A percentile compares a stretch with the other conserved stretches of the same genome.
phyloP scores from a whole-genome alignment of 2,797 vertebrate genomes.

The Numenius phaeopus region DNA sequence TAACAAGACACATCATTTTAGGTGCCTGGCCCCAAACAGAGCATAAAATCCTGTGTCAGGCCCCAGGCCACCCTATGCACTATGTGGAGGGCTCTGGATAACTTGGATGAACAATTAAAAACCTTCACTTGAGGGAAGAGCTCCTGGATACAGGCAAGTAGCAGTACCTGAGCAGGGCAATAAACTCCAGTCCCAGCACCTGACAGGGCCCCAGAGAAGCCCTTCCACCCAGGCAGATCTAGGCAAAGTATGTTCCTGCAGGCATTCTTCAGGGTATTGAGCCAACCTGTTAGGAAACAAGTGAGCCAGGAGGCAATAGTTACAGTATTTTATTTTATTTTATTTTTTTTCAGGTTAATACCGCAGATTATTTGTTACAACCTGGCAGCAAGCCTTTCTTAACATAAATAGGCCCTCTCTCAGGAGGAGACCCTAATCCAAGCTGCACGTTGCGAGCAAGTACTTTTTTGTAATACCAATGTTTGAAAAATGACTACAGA shows the following conservation, averaged over 20 bases:
- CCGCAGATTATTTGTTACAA: background rate
- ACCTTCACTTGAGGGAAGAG: background rate
- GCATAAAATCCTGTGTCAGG: background rate
- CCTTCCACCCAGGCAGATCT: background rate
- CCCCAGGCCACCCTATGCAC: background rate
- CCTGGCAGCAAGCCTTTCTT: background rate
- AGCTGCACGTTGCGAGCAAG: background rate
- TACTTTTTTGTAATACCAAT: background rate
- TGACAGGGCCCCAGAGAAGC: background rate
- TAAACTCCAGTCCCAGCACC: background rate
- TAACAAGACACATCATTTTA: background rate
- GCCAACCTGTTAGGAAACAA: background rate
- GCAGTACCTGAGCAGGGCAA: background rate
- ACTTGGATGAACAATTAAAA: background rate
- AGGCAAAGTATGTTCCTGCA: background rate
- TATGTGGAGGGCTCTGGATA: background rate
- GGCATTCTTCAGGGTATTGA: background rate
- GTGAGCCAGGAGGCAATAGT: background rate
- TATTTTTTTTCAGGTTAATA: background rate
- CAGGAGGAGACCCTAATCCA: background rate
- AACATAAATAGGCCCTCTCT: background rate
- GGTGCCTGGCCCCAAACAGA: background rate
- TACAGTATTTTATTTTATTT: background rate
- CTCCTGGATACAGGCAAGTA: background rate
- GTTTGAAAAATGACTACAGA: slow-evolving; percentile 15